A percentile compares a stretch with the other conserved stretches of the same genome.
Evolutionary conservation across 2,113 vertebrate species (phyloP).

Genomic region (Seriola aureovittata): DNA sequence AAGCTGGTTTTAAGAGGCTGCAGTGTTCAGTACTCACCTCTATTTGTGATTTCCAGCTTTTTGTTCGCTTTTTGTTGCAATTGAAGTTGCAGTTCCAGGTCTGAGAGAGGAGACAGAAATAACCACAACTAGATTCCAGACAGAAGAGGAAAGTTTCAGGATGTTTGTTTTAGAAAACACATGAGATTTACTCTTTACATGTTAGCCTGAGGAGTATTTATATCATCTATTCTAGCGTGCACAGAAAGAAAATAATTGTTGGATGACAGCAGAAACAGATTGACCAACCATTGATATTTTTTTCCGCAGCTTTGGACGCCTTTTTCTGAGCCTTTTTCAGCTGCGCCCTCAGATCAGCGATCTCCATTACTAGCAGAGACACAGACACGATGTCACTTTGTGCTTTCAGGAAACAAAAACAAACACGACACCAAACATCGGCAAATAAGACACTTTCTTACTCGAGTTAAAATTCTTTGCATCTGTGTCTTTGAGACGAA

Average conservation of each 20-base stretch:
- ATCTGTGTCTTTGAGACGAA: conserved; percentile 17
- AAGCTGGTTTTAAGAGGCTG: neutral
- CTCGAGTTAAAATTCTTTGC: conserved; percentile 3
- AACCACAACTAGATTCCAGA: neutral
- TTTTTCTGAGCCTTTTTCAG: conserved; percentile 11
- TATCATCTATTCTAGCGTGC: neutral
- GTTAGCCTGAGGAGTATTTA: neutral
- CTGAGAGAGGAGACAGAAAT: conserved; percentile 36
- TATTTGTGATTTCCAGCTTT: conserved; percentile 46
- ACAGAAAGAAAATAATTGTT: neutral
- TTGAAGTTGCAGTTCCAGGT: conserved; percentile 35
- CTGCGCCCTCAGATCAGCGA: conserved; percentile 14
- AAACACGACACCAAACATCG: neutral
- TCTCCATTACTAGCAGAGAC: conserved; percentile 46
- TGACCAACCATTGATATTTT: conserved; percentile 32
- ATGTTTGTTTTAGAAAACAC: neutral
- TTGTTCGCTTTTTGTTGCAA: conserved; percentile 23
- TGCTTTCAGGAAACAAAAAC: neutral
- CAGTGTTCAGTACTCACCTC: conserved; percentile 23
- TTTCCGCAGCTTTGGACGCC: neutral
- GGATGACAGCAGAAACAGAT: neutral
- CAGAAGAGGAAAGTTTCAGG: neutral
- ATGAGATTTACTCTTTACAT: neutral
- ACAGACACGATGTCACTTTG: conserved; percentile 3
- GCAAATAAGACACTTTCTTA: conserved; percentile 17